A percentile compares a stretch with the other conserved stretches of the same genome.
phyloP scores from a whole-genome alignment of 2,888 invertebrate genomes.

The Spialia ferax region DNA sequence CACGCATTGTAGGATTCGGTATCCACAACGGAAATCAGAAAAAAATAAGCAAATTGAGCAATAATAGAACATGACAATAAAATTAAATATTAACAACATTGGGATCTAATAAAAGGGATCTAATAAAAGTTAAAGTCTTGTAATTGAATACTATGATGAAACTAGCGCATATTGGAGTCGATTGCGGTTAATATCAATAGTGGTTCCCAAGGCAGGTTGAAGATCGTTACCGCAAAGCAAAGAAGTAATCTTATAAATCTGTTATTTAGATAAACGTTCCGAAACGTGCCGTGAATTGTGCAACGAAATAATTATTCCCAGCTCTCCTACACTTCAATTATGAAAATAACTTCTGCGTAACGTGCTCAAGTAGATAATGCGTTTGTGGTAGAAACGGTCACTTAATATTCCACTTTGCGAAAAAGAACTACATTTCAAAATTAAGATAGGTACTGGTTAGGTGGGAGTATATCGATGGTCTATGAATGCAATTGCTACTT shows the following conservation, averaged over 20 bases:
- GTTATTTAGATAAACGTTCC: slow-evolving; percentile 38
- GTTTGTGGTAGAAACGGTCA: slow-evolving; percentile 19
- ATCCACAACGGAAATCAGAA: too few relatives aligned
- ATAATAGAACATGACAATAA: too few relatives aligned
- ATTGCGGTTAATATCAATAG: slow-evolving; percentile 20
- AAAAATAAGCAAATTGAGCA: too few relatives aligned
- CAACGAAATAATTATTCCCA: slow-evolving; percentile 30
- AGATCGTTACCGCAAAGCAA: slow-evolving; percentile 25
- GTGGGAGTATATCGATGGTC: neutral
- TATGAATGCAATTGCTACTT: neutral
- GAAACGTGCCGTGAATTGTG: slow-evolving; percentile 36
- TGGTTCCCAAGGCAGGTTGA: slow-evolving; percentile 19
- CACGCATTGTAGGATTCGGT: too few relatives aligned
- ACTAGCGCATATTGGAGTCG: neutral
- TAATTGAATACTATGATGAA: too few relatives aligned
- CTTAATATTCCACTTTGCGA: slow-evolving; percentile 22
- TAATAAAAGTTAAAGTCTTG: too few relatives aligned
- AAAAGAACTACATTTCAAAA: slow-evolving; percentile 16
- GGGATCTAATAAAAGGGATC: too few relatives aligned
- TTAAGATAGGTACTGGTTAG: neutral
- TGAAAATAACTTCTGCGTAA: slow-evolving; percentile 34
- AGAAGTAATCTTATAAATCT: slow-evolving; percentile 25
- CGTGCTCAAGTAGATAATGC: slow-evolving; percentile 16
- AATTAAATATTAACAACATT: too few relatives aligned
- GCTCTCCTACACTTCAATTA: slow-evolving; percentile 29